phyloP scores from a whole-genome alignment of 2,888 invertebrate species.

The Heliconius erato region DNA sequence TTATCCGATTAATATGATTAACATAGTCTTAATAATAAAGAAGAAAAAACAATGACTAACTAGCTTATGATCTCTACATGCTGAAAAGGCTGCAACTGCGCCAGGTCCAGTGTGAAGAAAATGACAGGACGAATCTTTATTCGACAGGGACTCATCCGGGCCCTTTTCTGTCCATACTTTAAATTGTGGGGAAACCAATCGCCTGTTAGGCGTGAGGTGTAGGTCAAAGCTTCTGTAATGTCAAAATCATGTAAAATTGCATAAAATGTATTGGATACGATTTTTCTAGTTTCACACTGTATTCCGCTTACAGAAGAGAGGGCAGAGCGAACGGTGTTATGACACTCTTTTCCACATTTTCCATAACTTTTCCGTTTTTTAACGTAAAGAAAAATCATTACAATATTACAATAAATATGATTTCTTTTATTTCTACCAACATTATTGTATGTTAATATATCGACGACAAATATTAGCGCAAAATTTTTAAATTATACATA shows the following conservation, averaged over 20 bases:
- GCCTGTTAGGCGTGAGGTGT: constrained; percentile 87
- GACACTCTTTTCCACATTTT: too few species aligned
- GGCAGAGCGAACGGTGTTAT: too few species aligned
- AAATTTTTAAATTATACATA: background rate
- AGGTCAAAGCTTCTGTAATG: constrained; percentile 85
- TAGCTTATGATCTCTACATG: constrained; percentile 87
- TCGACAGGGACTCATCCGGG: constrained; percentile 72
- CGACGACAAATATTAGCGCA: background rate
- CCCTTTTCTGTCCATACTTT: constrained; percentile 85
- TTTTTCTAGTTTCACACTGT: too few species aligned
- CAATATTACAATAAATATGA: too few species aligned
- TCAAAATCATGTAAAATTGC: background rate
- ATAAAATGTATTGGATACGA: background rate
- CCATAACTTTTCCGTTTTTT: too few species aligned
- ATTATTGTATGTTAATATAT: constrained; percentile 12
- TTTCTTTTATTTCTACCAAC: background rate
- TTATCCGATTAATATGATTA: background rate
- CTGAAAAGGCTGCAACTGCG: constrained; percentile 88
- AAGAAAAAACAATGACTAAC: constrained; percentile 74
- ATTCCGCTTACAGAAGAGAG: too few species aligned
- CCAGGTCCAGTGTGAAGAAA: constrained; percentile 87
- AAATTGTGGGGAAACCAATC: constrained; percentile 86
- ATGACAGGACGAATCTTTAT: constrained; percentile 85
- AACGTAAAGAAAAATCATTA: background rate
- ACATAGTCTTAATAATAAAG: background rate